Percentiles rank a stretch among this genome's conserved stretches.
Conservation (phyloP, 64 coral and sea anemone genomes). For the Montipora foliosa region DNA sequence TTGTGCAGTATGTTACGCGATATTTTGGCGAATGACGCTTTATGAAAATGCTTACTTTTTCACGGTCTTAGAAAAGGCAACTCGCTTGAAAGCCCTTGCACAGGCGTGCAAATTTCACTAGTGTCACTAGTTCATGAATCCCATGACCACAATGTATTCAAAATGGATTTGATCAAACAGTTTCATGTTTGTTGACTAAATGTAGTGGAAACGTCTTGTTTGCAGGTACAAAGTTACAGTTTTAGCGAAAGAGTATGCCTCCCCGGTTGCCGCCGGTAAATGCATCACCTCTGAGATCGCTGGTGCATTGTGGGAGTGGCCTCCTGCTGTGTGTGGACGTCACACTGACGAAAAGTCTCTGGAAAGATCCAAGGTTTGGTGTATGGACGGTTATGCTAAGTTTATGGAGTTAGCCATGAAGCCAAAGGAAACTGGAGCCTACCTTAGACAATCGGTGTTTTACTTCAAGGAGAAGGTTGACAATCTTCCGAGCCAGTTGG, state of each 20-base stretch:
- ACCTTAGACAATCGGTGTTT: slow-evolving; percentile 42
- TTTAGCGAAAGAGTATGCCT: slow-evolving; percentile 8
- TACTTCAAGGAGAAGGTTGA: slow-evolving; percentile 47
- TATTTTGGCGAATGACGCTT: too few relatives aligned
- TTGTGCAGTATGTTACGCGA: too few relatives aligned
- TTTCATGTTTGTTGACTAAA: too few relatives aligned
- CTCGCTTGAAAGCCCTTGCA: too few relatives aligned
- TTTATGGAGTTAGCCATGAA: slow-evolving; percentile 52
- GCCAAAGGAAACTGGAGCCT: slow-evolving; percentile 47
- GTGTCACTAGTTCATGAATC: too few relatives aligned
- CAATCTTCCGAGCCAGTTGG: slow-evolving; percentile 8
- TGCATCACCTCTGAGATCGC: slow-evolving; percentile 50
- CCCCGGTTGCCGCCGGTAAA: slow-evolving; percentile 8
- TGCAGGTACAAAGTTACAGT: slow-evolving; percentile 4
- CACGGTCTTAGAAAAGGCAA: too few relatives aligned
- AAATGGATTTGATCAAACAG: too few relatives aligned
- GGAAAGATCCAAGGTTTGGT: slow-evolving; percentile 50
- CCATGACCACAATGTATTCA: too few relatives aligned
- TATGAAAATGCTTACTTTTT: too few relatives aligned
- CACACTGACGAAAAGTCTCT: slow-evolving; percentile 41
- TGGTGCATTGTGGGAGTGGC: slow-evolving; percentile 41
- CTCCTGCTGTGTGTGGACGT: slow-evolving; percentile 38
- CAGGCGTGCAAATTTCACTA: too few relatives aligned
- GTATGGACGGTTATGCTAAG: slow-evolving; percentile 43
- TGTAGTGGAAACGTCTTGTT: neutral